phyloP scores from a whole-genome alignment of 1,140 invertebrate genomes.

The Macrostomum lignano region DNA sequence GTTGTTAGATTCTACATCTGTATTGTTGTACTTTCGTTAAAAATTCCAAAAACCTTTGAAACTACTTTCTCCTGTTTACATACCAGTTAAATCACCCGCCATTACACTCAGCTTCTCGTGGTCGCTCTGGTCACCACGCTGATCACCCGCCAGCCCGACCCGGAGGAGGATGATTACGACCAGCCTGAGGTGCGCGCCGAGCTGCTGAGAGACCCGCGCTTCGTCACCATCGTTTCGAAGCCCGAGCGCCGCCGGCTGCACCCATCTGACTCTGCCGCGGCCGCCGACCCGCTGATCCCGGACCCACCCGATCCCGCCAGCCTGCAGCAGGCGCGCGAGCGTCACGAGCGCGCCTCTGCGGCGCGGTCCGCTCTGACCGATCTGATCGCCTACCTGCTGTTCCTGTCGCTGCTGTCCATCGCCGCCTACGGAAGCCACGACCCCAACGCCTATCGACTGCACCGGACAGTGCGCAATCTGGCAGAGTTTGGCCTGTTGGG shows the following conservation, averaged over 20 bases:
- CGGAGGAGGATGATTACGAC: conserved; percentile 7
- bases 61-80: conserved; percentile 1
- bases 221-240: conserved; percentile 7
- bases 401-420: conserved; percentile 18
- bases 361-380: conserved; percentile 16
- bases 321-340: background rate
- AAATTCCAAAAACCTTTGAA: background rate
- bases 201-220: conserved; percentile 8
- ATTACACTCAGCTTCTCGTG: conserved; percentile 8
- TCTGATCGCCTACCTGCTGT: conserved; percentile 18
- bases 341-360: conserved; percentile 3
- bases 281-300: background rate
- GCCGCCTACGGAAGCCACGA: conserved; percentile 19
- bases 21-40: conserved; percentile 3
- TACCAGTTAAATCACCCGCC: background rate
- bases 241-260: conserved; percentile 4
- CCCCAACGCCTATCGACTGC: conserved; percentile 11
- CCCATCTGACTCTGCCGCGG: background rate
- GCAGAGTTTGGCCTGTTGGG: too few species aligned
- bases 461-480: too few species aligned
- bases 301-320: background rate
- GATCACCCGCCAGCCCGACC: conserved; percentile 11
- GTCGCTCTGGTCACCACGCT: conserved; percentile 11
- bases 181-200: conserved; percentile 8
- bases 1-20: conserved; percentile 9